A percentile compares a stretch with the other conserved stretches of the same genome.
phyloP scores from a whole-genome alignment of 2,888 invertebrate genomes.

The Zhuqinia jingwanae region DNA sequence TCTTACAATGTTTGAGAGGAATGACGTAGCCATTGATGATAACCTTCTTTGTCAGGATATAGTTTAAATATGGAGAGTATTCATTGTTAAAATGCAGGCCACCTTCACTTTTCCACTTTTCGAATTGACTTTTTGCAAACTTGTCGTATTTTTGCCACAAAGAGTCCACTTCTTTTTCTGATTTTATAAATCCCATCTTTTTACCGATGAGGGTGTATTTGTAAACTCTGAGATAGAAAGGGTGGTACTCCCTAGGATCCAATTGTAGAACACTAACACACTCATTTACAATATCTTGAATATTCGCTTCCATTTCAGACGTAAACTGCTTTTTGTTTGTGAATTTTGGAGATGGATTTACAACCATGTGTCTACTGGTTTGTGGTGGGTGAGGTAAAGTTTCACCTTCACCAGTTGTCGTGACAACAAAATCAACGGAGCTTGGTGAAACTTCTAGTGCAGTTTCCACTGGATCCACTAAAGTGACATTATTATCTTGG shows the following conservation, averaged over 20 bases:
- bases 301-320: slow-evolving; percentile 22
- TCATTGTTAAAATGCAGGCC: not conserved
- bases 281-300: slow-evolving; percentile 36
- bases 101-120: not conserved
- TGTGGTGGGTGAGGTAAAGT: too few species aligned
- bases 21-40: not conserved
- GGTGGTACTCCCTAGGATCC: slow-evolving; percentile 57
- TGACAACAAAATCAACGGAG: too few species aligned
- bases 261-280: not conserved
- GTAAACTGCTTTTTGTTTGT: not conserved
- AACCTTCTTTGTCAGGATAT: not conserved
- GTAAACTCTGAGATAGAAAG: slow-evolving; percentile 45
- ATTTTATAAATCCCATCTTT: not conserved
- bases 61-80: not conserved
- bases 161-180: not conserved
- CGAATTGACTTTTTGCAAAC: not conserved
- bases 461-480: too few species aligned
- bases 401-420: too few species aligned
- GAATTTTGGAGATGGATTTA: too few species aligned
- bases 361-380: too few species aligned
- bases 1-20: not conserved
- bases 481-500: too few species aligned
- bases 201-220: slow-evolving; percentile 22
- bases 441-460: too few species aligned
- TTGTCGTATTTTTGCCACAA: slow-evolving; percentile 22